Conservation (phyloP, 1,140 invertebrate genomes). For the Drosophila ironensis region DNA sequence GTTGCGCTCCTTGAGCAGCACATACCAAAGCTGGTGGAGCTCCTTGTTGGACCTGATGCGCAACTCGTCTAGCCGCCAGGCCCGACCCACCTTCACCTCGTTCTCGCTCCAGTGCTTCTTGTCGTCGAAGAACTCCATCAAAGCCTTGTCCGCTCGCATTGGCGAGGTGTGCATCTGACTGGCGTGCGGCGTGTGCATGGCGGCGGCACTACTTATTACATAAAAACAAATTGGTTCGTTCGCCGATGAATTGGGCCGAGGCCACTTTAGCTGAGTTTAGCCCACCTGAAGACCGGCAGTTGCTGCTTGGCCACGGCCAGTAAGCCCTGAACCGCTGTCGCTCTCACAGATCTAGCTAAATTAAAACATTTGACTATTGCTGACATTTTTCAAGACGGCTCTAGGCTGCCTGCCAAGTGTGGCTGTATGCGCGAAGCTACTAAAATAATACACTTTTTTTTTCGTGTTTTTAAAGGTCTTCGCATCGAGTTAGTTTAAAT, state of each 20-base stretch:
- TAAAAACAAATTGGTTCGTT: constrained; percentile 41
- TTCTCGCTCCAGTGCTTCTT: constrained; percentile 92
- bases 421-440: no score
- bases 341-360: constrained; percentile 49
- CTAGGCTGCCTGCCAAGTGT: not conserved
- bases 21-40: constrained; percentile 98
- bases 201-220: constrained; percentile 47
- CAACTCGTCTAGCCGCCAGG: constrained; percentile 95
- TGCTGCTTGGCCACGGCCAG: constrained; percentile 23
- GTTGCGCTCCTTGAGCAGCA: constrained; percentile 97
- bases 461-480: no score
- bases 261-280: not conserved
- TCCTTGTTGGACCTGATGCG: constrained; percentile 97
- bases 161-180: constrained; percentile 44
- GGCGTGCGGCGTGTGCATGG: constrained; percentile 15
- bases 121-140: constrained; percentile 97
- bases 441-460: no score
- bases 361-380: constrained; percentile 66
- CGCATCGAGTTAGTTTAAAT: no score
- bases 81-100: constrained; percentile 91
- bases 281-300: constrained; percentile 36
- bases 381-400: constrained; percentile 50
- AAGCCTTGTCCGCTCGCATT: constrained; percentile 74
- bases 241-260: not conserved
- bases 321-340: constrained; percentile 22